Base-by-base conservation (phyloP, 2,113 vertebrate species). In the Catharus fuscescens region DNA sequence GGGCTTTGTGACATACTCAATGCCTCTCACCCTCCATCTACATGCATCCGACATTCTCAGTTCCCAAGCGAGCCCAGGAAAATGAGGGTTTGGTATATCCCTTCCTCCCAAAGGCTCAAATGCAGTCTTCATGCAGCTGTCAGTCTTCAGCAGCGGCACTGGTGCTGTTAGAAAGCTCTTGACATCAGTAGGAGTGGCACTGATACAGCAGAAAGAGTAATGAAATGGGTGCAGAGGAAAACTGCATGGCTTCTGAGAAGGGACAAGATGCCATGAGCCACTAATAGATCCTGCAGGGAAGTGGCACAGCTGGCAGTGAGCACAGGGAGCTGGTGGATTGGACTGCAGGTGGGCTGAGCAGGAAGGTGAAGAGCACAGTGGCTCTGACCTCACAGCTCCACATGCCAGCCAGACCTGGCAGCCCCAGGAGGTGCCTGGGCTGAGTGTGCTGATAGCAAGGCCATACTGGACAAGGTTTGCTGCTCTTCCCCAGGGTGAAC, bases 111-210 rank as follows among this genome's bases (percentile, higher is more conserved):
- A 53, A 88, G 88, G 79, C 47, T 89, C 45, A 47, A 74, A 69
- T 93, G 47, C 96, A 93, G 79, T 67, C 44, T 80, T 82, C 52
- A 71, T 78, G 91, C 71, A 95, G 48, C 89, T 87, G 89, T 95
- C 91, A 56, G 38, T 97, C 94, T 92, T 92, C 88, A 80, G 71
- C 70, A 72, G 92, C 77, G n/a, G 47, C 52, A 66, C 52, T 50
- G 74, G 80, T 92, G 45, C 80, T 71, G 44, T 76, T 86, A 59
- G 96, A 96, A 93, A 90, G 70, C 93, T 91, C 88, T 87, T 47
- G 40, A 47, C 94, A 72, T 92, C 71, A 80, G 71, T n/a, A 76
- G 50, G 86, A 93, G 67, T 62, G 78, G 61, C 78, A 90, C 78
- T 73, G 85, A 85, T 89, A 53, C 0, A 14, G 60, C 84, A 79